These are phyloP conservation scores for Asbolus verrucosus DNA, from an alignment of 1,140 invertebrate species.

Conservation along the genomic window DNA sequence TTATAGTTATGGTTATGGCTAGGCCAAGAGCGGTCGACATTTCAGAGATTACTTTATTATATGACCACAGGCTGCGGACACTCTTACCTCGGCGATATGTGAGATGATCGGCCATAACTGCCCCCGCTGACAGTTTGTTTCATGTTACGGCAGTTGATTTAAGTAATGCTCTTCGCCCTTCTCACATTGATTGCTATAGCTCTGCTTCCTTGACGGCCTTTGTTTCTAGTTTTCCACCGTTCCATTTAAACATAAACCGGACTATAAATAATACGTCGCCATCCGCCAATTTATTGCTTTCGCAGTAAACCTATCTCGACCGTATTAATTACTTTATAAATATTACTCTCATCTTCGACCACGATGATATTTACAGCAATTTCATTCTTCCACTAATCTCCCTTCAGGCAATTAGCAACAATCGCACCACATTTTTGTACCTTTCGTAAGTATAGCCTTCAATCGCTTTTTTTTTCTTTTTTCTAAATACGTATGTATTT, in stretches of 20 bases:
- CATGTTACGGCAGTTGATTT: slow-evolving; percentile 63
- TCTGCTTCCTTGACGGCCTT: slow-evolving; percentile 51
- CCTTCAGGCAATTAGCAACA: too few species aligned
- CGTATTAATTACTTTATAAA: slow-evolving; percentile 60
- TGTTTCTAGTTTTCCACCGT: slow-evolving; percentile 55
- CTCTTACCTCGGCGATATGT: slow-evolving; percentile 62
- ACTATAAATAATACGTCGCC: slow-evolving; percentile 59
- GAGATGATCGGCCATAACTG: slow-evolving; percentile 63
- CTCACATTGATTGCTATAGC: slow-evolving; percentile 59
- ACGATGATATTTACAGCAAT: slow-evolving; percentile 11
- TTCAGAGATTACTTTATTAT: slow-evolving; percentile 65
- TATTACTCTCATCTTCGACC: slow-evolving; percentile 47
- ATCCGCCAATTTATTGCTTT: slow-evolving; percentile 57
- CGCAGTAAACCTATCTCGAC: slow-evolving; percentile 54
- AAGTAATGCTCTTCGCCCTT: slow-evolving; percentile 60
- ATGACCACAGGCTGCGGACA: slow-evolving; percentile 57
- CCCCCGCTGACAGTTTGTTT: slow-evolving; percentile 62
- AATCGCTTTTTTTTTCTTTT: too few species aligned
- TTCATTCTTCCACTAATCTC: not conserved
- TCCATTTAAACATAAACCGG: slow-evolving; percentile 53
- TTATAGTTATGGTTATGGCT: slow-evolving; percentile 65
- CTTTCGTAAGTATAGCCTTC: too few species aligned
- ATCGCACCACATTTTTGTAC: too few species aligned
- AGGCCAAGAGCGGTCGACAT: slow-evolving; percentile 57
- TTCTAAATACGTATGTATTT: too few species aligned